phyloP scores from a whole-genome alignment of 2,888 invertebrate species.

The Ennomos quercinarius region DNA sequence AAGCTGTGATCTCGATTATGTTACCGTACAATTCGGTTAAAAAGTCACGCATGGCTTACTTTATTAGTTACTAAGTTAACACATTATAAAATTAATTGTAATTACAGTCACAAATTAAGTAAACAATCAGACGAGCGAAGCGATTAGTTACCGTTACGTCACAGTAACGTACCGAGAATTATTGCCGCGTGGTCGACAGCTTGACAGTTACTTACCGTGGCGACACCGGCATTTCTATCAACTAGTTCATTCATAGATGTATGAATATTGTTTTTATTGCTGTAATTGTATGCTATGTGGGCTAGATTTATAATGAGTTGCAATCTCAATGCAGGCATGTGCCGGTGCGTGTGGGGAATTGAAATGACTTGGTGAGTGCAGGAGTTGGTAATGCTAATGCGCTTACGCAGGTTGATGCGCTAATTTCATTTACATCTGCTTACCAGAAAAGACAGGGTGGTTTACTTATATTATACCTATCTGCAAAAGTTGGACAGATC shows the following conservation, averaged over 20 bases:
- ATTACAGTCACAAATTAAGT: constrained; percentile 18
- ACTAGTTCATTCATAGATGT: constrained; percentile 6
- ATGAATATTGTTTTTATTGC: constrained; percentile 10
- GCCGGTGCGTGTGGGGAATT: too few species aligned
- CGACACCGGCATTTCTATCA: constrained; percentile 8
- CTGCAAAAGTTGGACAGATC: too few species aligned
- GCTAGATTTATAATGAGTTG: constrained; percentile 6
- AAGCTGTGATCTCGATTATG: background rate
- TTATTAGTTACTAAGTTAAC: constrained; percentile 8
- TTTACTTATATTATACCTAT: too few species aligned
- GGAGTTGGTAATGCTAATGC: background rate
- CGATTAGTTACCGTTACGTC: constrained; percentile 38
- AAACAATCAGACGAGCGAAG: constrained; percentile 28
- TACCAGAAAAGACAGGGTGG: too few species aligned
- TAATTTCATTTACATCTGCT: too few species aligned
- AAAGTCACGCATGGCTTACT: constrained; percentile 11
- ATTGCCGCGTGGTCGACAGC: background rate
- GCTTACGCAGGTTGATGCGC: background rate
- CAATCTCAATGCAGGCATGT: too few species aligned
- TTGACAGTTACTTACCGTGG: constrained; percentile 18
- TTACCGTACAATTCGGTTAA: background rate
- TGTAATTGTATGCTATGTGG: background rate
- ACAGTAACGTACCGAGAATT: background rate
- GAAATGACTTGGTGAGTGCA: background rate
- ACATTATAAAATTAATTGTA: constrained; percentile 10